Evolutionary conservation across 2,888 invertebrate genomes (phyloP), one percentile per base, ranked within the genome.

Genomic region (Pegoplata infirma): DNA sequence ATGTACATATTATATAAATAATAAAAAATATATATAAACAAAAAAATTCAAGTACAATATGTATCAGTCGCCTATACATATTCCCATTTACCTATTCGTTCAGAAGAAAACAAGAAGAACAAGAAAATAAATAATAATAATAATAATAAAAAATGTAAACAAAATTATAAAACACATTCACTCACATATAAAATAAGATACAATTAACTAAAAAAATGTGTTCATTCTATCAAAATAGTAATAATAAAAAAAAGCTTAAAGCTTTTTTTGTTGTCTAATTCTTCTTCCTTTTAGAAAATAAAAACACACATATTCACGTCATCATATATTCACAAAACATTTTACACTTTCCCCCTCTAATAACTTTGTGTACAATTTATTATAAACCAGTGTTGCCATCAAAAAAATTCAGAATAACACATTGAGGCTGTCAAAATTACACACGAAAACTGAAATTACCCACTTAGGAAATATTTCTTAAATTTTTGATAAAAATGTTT

Each of bases 101-200:
- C n/a, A 40, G 1, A 1, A 40, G 5, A 5, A 40, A 32, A 1
- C 0, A 32, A 40, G 12, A n/a, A 40, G n/a, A 4, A 5, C 25
- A 28, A 55, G 25, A 5, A 21, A n/a, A n/a, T n/a, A n/a, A n/a
- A n/a, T n/a, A n/a, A n/a, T n/a, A n/a, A n/a, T n/a, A n/a, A n/a
- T n/a, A n/a, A n/a, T n/a, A n/a, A 12, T n/a, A 58, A 58, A 58
- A 32, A 10, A 10, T 58, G 55, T 55, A 67, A 46, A 25, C 46
- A 46, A 58, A 14, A 58, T 40, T 36, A 21, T 40, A 40, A 58
- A 58, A 58, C 10, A 16, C 55, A 55, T 55, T 17, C 17, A 19
- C n/a, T 17, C 28, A 51, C 12, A 51, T 21, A 49, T 5, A 16
- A 36, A 36, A 40, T 19, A 23, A 17, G 36, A 17, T 17, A 55